These are phyloP conservation scores for Cydia fagiglandana DNA, from an alignment of 1,140 invertebrate genomes.

Conservation along the genomic window DNA sequence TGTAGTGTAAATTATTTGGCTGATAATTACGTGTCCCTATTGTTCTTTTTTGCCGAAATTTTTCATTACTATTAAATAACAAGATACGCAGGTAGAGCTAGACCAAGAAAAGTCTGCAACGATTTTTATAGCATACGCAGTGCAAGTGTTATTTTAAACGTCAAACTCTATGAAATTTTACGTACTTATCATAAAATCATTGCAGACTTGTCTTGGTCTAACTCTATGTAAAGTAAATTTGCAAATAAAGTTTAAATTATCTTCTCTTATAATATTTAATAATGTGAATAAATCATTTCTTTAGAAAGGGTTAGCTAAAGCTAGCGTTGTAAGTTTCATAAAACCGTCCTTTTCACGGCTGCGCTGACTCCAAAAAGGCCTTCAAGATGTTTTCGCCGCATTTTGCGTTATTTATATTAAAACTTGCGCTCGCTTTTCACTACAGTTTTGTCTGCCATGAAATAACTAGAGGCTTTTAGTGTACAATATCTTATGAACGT, in stretches of 20 bases:
- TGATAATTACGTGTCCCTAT: background rate
- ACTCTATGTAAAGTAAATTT: background rate
- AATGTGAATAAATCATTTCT: background rate
- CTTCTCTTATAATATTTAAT: no score
- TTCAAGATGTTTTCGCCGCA: conserved; percentile 16
- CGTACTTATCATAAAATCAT: no score
- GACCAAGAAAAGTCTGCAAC: no score
- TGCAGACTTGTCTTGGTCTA: no score
- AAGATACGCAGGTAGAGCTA: no score
- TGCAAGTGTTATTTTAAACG: no score
- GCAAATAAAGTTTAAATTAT: no score
- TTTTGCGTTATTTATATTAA: conserved; percentile 29
- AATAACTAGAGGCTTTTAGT: conserved; percentile 21
- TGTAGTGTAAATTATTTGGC: background rate
- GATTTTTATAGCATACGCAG: no score
- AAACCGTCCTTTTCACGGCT: background rate
- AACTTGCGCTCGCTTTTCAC: conserved; percentile 13
- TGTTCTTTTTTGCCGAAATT: no score
- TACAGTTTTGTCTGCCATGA: conserved; percentile 17
- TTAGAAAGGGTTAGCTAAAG: conserved; percentile 5
- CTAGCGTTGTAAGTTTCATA: background rate
- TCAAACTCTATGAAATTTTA: no score
- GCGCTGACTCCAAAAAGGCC: background rate
- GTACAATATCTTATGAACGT: background rate
- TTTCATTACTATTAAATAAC: no score